Percentiles rank a stretch among this genome's conserved stretches.
Evolutionary conservation across 2,797 vertebrate species (phyloP).

Genomic region (Eulemur rubriventer): DNA sequence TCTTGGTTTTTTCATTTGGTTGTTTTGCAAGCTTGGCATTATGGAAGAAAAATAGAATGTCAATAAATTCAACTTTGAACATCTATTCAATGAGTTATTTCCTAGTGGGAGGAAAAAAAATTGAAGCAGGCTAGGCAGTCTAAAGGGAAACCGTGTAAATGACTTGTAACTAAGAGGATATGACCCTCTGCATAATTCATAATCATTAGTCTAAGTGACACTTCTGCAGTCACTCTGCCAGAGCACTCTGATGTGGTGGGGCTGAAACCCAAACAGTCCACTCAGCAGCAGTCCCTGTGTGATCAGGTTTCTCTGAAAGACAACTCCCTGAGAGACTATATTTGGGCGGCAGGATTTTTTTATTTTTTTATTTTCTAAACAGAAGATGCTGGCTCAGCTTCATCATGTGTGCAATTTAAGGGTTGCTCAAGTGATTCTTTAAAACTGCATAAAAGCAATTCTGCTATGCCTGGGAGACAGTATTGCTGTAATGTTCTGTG

Average conservation of each 20-base stretch:
- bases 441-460: slow-evolving; percentile 88
- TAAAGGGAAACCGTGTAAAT: slow-evolving; percentile 85
- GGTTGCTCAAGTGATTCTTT: slow-evolving; percentile 87
- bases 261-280: slow-evolving; percentile 79
- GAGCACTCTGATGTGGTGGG: slow-evolving; percentile 68
- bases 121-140: slow-evolving; percentile 76
- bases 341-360: slow-evolving; percentile 63
- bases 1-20: background rate
- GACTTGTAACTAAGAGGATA: slow-evolving; percentile 88
- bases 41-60: slow-evolving; percentile 76
- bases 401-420: slow-evolving; percentile 85
- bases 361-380: slow-evolving; percentile 33
- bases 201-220: slow-evolving; percentile 89
- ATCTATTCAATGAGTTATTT: slow-evolving; percentile 82
- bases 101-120: slow-evolving; percentile 72
- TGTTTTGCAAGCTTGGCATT: slow-evolving; percentile 64
- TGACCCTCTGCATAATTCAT: slow-evolving; percentile 89
- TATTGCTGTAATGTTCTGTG: slow-evolving; percentile 83
- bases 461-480: slow-evolving; percentile 85
- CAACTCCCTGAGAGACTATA: slow-evolving; percentile 76
- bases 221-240: slow-evolving; percentile 82
- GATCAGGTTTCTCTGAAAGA: slow-evolving; percentile 82
- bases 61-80: slow-evolving; percentile 82
- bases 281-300: slow-evolving; percentile 73
- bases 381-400: slow-evolving; percentile 87